A percentile compares a stretch with the other conserved stretches of the same genome.
phyloP scores from a whole-genome alignment of 2,797 vertebrate species.

The Martes flavigula region DNA sequence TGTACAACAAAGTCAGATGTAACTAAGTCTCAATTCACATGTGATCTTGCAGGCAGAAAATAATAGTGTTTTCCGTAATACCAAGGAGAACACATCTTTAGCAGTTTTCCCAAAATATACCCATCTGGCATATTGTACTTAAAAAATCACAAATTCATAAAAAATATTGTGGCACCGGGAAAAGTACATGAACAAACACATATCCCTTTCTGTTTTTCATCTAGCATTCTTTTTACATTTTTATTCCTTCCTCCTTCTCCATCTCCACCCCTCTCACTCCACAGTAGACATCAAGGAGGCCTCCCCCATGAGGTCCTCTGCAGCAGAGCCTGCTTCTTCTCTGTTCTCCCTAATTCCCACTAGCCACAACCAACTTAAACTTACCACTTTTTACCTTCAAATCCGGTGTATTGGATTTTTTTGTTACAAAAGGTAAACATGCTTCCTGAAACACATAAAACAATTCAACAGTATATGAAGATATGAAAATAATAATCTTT shows the following conservation, averaged over 20 bases:
- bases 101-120: not conserved
- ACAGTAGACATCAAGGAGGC: not conserved
- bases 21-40: not conserved
- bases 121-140: not conserved
- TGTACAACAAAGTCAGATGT: constrained; percentile 31
- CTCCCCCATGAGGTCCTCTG: not conserved
- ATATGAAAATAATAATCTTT: not conserved
- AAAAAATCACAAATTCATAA: not conserved
- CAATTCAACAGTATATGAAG: not conserved
- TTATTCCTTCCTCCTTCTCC: not conserved
- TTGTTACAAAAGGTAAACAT: not conserved
- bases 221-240: not conserved
- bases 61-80: not conserved
- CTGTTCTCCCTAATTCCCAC: not conserved
- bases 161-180: not conserved
- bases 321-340: not conserved
- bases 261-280: not conserved
- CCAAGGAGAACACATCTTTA: not conserved
- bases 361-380: not conserved
- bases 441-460: not conserved
- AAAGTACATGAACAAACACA: not conserved
- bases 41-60: not conserved
- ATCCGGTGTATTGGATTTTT: not conserved
- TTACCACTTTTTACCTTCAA: not conserved
- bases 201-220: not conserved